Evolutionary conservation across 1,140 invertebrate genomes (phyloP).

Genomic region (Pseudomyrmex cubaensis): DNA sequence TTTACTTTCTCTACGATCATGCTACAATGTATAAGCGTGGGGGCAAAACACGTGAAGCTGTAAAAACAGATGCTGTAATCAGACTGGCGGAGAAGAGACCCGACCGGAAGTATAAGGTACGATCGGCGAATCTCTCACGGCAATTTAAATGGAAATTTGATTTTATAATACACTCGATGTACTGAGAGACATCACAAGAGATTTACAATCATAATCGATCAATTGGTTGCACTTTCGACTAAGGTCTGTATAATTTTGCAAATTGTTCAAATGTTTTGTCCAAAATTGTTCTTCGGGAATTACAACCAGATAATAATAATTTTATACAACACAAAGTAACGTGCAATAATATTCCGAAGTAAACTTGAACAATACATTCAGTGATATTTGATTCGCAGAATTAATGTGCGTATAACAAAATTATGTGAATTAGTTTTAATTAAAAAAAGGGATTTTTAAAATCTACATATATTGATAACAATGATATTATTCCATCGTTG

Average conservation of each 20-base stretch:
- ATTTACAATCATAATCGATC: conserved; percentile 42
- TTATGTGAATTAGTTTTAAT: no score
- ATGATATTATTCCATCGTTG: no score
- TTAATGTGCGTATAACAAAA: no score
- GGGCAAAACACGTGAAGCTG: conserved; percentile 20
- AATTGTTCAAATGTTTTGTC: not conserved
- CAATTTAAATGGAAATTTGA: conserved; percentile 11
- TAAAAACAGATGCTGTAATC: not conserved
- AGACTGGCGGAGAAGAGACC: conserved; percentile 5
- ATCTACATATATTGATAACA: no score
- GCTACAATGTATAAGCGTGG: conserved; percentile 26
- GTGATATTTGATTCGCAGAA: no score
- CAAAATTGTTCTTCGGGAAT: conserved; percentile 11
- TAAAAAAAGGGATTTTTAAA: no score
- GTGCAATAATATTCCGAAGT: no score
- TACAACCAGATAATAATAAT: not conserved
- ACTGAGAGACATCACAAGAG: conserved; percentile 3
- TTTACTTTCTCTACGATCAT: conserved; percentile 76
- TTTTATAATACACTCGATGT: not conserved
- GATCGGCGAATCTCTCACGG: conserved; percentile 9
- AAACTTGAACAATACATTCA: no score
- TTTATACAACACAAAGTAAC: no score
- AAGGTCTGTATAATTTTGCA: not conserved
- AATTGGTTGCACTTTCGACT: not conserved
- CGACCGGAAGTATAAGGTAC: conserved; percentile 57